A percentile compares a stretch with the other conserved stretches of the same genome.
Conservation (phyloP, 2,113 vertebrate genomes). For the Narcine bancroftii region DNA sequence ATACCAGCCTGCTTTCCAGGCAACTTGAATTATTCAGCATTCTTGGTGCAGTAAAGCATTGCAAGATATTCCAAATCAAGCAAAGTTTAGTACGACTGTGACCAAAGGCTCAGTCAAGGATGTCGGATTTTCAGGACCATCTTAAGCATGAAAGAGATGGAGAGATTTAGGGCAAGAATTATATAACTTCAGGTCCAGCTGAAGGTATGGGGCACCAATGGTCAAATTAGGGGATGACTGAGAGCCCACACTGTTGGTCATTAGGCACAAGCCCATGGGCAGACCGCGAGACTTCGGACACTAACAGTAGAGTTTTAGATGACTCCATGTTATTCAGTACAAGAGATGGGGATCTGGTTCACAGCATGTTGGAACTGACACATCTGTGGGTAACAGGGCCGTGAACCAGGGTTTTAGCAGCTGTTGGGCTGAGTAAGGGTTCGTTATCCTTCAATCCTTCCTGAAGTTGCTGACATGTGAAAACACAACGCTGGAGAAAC, state of each 20-base stretch:
- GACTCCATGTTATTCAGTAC: neutral
- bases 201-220: neutral
- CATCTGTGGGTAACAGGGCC: neutral
- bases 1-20: too few species aligned
- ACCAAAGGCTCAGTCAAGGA: neutral
- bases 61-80: neutral
- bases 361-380: neutral
- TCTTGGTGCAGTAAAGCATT: neutral
- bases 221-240: neutral
- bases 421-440: neutral
- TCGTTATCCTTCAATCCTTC: neutral
- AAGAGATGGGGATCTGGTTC: neutral
- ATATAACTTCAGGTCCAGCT: neutral
- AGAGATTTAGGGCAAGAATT: neutral
- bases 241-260: neutral
- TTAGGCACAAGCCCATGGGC: too few species aligned
- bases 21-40: neutral
- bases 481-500: too few species aligned
- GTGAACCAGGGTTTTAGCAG: neutral
- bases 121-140: neutral
- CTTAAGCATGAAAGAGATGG: neutral
- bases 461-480: neutral
- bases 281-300: neutral
- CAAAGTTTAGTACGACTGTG: neutral
- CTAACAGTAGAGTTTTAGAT: neutral